These are phyloP conservation scores for Pyrrhia umbra DNA, from an alignment of 2,888 invertebrate genomes.

Conservation along the genomic window DNA sequence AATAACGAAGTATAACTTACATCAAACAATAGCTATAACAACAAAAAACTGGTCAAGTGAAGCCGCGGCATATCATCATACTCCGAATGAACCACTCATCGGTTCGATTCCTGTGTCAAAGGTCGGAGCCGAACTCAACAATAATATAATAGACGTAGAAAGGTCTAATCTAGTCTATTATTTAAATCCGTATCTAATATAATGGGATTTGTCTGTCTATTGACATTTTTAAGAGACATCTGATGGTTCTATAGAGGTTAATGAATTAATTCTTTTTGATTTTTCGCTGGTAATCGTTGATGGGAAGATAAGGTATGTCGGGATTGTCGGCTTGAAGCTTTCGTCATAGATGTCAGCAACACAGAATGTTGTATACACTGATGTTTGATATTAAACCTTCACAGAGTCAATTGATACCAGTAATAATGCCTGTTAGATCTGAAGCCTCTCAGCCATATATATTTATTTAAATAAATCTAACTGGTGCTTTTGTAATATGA, in stretches of 20 bases:
- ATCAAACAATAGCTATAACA: slow-evolving; percentile 86
- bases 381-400: slow-evolving; percentile 1
- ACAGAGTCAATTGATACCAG: not conserved
- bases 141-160: slow-evolving; percentile 72
- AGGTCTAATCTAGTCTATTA: slow-evolving; percentile 81
- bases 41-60: slow-evolving; percentile 79
- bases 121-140: slow-evolving; percentile 67
- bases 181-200: slow-evolving; percentile 77
- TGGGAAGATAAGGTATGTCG: slow-evolving; percentile 42
- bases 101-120: slow-evolving; percentile 75
- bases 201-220: slow-evolving; percentile 62
- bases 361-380: not conserved
- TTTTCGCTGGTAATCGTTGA: slow-evolving; percentile 59
- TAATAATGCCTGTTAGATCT: not conserved
- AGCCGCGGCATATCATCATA: slow-evolving; percentile 77
- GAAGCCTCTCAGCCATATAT: not conserved
- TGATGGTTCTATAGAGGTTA: slow-evolving; percentile 65
- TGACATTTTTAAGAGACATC: slow-evolving; percentile 70
- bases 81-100: slow-evolving; percentile 82
- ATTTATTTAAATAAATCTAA: slow-evolving; percentile 5
- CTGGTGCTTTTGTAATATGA: slow-evolving; percentile 14
- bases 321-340: slow-evolving; percentile 23
- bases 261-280: slow-evolving; percentile 63
- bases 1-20: slow-evolving; percentile 77
- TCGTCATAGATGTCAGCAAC: slow-evolving; percentile 39